A percentile compares a stretch with the other conserved stretches of the same genome.
phyloP scores from a whole-genome alignment of 2,797 vertebrate genomes.

The Parotocinclus haroldoi region DNA sequence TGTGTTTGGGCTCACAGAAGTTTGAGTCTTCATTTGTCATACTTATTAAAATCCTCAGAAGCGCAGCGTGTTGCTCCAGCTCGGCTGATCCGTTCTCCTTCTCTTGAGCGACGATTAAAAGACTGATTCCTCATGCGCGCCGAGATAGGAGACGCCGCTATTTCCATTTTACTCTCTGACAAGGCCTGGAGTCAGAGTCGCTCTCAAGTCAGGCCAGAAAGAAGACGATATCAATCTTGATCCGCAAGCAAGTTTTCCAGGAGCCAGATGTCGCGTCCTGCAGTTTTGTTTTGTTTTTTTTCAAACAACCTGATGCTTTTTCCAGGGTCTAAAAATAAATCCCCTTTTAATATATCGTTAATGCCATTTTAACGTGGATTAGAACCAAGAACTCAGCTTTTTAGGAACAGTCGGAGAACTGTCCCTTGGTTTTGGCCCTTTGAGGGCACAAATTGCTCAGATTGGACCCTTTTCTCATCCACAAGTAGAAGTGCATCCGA shows the following conservation, averaged over 20 bases:
- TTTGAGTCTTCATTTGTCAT: constrained; percentile 59
- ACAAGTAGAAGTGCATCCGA: no score
- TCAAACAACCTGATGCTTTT: no score
- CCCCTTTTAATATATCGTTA: no score
- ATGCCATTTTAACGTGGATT: no score
- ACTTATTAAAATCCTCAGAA: constrained; percentile 62
- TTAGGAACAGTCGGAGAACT: no score
- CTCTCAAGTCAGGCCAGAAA: constrained; percentile 33
- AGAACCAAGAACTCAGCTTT: no score
- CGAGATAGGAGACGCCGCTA: constrained; percentile 46
- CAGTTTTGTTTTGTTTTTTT: no score
- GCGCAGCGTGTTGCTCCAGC: constrained; percentile 43
- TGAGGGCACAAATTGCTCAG: no score
- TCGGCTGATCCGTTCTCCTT: constrained; percentile 29
- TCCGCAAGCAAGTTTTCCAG: constrained; percentile 31
- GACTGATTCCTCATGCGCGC: constrained; percentile 59
- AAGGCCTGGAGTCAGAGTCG: constrained; percentile 39
- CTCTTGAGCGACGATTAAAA: constrained; percentile 56
- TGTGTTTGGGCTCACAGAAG: not conserved
- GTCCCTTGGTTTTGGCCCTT: no score
- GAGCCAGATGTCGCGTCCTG: constrained; percentile 21
- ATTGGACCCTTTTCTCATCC: no score
- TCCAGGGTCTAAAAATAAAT: no score
- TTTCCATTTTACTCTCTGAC: constrained; percentile 52
- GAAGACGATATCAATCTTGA: constrained; percentile 37